Evolutionary conservation across 2,113 vertebrate genomes (phyloP).

Genomic region (Scomber colias): DNA sequence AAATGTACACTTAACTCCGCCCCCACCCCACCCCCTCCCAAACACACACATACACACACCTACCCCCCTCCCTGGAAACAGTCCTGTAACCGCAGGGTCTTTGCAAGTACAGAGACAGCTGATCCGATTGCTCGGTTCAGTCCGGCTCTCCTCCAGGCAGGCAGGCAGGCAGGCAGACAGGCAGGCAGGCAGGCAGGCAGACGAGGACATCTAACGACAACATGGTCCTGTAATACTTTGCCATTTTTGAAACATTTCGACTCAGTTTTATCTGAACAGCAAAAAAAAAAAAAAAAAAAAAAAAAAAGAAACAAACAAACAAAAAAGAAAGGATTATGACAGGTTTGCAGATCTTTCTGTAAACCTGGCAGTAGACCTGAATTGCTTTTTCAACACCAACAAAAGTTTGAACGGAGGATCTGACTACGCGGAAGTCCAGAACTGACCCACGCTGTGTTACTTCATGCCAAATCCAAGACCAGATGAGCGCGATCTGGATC

Average conservation of each 20-base stretch:
- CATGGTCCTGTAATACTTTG: conserved; percentile 21
- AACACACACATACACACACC: too few species aligned
- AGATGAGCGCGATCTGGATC: conserved; percentile 38
- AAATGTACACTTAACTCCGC: conserved; percentile 57
- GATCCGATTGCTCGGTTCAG: conserved; percentile 12
- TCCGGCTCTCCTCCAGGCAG: conserved; percentile 1
- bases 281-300: neutral
- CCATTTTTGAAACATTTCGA: neutral
- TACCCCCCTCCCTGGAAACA: too few species aligned
- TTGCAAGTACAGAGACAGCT: conserved; percentile 40
- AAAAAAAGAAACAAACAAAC: too few species aligned
- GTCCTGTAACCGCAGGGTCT: conserved; percentile 1
- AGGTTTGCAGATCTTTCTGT: conserved; percentile 35
- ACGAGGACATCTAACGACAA: conserved; percentile 19
- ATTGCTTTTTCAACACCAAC: conserved; percentile 33
- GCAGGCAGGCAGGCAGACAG: conserved; percentile 5
- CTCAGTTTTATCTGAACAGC: conserved; percentile 32
- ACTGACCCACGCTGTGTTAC: conserved; percentile 30
- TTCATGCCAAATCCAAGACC: conserved; percentile 57
- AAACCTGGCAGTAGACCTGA: conserved; percentile 28
- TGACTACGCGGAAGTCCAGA: neutral
- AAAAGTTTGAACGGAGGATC: conserved; percentile 14
- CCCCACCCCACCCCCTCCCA: neutral
- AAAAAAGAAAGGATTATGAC: conserved; percentile 49
- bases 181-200: conserved; percentile 7